Base-by-base conservation (phyloP, 2,888 invertebrate genomes). In the Ferdinandea cuprea region DNA sequence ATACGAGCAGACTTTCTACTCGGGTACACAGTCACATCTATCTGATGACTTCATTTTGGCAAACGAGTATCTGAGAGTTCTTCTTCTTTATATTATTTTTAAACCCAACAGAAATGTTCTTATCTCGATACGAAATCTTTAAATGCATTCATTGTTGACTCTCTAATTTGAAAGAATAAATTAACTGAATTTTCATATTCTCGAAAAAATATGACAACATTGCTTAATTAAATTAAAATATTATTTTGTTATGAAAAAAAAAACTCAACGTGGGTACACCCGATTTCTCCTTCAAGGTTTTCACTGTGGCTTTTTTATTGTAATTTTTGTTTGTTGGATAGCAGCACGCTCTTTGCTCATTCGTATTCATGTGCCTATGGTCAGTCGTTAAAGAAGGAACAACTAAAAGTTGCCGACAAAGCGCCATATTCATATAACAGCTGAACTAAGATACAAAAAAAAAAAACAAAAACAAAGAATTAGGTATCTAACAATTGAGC, bases 31-130 rank as follows among this genome's bases (percentile, higher is more conserved):
- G 65, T 58, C 74, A 44, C 50, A 61, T 52, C 46, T 68, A 59
- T 52, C 13, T 61, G 76, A 76, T 68, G 76, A 76, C 40, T 76
- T 76, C 76, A 76, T 76, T 68, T 76, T 76, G 68, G 76, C 76
- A 76, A 76, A 15, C 48, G 48, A 54, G 46, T 37, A 28, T 74
- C 28, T 48, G 7, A 5, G 13, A 40, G 13, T 13, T 35, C 9
- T 44, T 19, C 21, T 56, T 19, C 5, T 37, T 48, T 56, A 13
- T 65, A 9, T n/a, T 48, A 25, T n/a, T 9, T 28, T 25, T 56
- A 8, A 50, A 7, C 8, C 28, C 21, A 35, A 35, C 32, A 46
- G 19, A 42, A 52, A 44, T 25, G 30, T n/a, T 37, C 32, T 74
- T 56, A 25, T 25, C 56, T 6, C 7, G 3, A 8, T 17, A 21